A percentile compares a stretch with the other conserved stretches of the same genome.
These are phyloP conservation scores for Orthonevra nobilis DNA, from an alignment of 2,888 invertebrate genomes.

Conservation along the genomic window DNA sequence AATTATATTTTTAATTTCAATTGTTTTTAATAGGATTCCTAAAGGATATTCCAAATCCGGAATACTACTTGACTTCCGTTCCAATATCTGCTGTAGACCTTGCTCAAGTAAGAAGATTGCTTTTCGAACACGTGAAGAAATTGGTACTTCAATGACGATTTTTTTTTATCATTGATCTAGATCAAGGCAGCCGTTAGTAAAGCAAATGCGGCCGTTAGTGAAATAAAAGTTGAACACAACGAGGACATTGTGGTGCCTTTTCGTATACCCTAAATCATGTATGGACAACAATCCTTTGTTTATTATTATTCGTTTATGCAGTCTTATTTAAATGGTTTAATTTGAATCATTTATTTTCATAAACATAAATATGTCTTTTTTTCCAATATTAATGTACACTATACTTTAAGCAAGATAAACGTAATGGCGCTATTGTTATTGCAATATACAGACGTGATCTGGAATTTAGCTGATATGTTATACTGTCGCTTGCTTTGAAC, in stretches of 20 bases:
- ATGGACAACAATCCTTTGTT: slow-evolving; percentile 37
- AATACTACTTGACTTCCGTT: slow-evolving; percentile 84
- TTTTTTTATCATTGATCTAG: slow-evolving; percentile 81
- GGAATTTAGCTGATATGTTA: slow-evolving; percentile 22
- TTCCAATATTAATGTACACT: slow-evolving; percentile 7
- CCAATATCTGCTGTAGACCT: slow-evolving; percentile 84
- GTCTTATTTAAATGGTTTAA: slow-evolving; percentile 57
- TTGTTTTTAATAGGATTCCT: slow-evolving; percentile 80
- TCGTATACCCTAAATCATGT: slow-evolving; percentile 84
- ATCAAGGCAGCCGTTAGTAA: slow-evolving; percentile 86
- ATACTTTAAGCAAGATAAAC: slow-evolving; percentile 40
- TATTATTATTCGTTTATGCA: slow-evolving; percentile 50
- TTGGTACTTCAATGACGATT: too few relatives aligned
- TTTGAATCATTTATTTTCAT: slow-evolving; percentile 39
- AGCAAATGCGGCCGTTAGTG: slow-evolving; percentile 86
- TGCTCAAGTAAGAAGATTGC: slow-evolving; percentile 87
- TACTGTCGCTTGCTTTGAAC: slow-evolving; percentile 53
- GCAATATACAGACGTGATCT: slow-evolving; percentile 9
- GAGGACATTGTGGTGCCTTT: slow-evolving; percentile 95
- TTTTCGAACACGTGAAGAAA: not conserved
- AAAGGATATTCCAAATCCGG: slow-evolving; percentile 88
- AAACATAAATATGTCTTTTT: slow-evolving; percentile 37
- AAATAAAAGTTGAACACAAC: slow-evolving; percentile 92
- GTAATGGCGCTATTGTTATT: slow-evolving; percentile 15
- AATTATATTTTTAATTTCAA: slow-evolving; percentile 1